phyloP scores from a whole-genome alignment of 2,888 invertebrate genomes.

The Cosmopolites sordidus region DNA sequence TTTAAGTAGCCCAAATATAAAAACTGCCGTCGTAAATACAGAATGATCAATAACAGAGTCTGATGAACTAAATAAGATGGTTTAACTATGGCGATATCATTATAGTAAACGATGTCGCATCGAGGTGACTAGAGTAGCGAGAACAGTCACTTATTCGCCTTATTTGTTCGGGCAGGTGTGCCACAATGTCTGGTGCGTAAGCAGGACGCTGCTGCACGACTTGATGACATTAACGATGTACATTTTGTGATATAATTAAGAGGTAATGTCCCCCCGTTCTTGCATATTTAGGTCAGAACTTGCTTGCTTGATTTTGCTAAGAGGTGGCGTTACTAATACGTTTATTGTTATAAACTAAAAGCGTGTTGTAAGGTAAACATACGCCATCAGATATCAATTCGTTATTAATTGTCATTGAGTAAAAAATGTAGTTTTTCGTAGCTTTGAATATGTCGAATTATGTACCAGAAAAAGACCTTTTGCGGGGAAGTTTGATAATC shows the following conservation, averaged over 20 bases:
- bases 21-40: no score
- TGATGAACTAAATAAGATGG: background rate
- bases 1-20: no score
- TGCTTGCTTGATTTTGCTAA: no score
- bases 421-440: no score
- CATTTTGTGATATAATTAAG: background rate
- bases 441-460: no score
- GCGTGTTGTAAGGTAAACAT: no score
- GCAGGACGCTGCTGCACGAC: background rate
- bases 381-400: no score
- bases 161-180: slow-evolving; percentile 1
- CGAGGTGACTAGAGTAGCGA: background rate
- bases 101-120: slow-evolving; percentile 1
- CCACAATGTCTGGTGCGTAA: slow-evolving; percentile 1
- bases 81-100: background rate
- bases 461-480: no score
- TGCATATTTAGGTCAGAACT: background rate
- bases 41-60: background rate
- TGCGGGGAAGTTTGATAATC: no score
- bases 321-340: no score
- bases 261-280: background rate
- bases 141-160: background rate
- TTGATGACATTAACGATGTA: background rate
- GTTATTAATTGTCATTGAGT: no score
- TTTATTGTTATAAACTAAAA: no score